Evolutionary conservation across 2,113 vertebrate species (phyloP).

Genomic region (Microtus pennsylvanicus): DNA sequence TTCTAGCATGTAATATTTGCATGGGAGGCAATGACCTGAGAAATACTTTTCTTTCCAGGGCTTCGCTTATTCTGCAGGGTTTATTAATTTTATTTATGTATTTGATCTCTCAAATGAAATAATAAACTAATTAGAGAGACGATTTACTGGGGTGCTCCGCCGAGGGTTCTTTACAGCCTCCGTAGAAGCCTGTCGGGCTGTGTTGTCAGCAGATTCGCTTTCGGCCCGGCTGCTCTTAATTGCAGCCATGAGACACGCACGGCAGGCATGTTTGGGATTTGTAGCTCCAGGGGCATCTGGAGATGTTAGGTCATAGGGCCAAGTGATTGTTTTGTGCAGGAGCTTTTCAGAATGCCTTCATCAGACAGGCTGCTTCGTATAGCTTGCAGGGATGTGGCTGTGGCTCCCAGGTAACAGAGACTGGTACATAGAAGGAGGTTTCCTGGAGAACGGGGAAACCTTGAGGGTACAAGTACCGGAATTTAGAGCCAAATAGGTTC

Average conservation of each 20-base stretch:
- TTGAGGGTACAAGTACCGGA: neutral
- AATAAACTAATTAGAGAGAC: conserved; percentile 85
- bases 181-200: conserved; percentile 67
- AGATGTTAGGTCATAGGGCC: conserved; percentile 79
- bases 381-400: neutral
- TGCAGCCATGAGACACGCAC: conserved; percentile 74
- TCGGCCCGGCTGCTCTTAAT: conserved; percentile 79
- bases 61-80: conserved; percentile 67
- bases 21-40: conserved; percentile 82
- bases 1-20: conserved; percentile 74
- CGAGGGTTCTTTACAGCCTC: conserved; percentile 64
- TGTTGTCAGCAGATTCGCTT: conserved; percentile 57
- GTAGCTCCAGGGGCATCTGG: conserved; percentile 41
- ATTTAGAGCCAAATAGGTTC: neutral
- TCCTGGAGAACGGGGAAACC: neutral
- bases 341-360: neutral
- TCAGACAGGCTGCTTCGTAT: neutral
- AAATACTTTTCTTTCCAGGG: conserved; percentile 81
- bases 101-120: conserved; percentile 80
- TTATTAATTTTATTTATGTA: conserved; percentile 83
- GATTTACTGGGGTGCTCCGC: conserved; percentile 78
- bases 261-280: conserved; percentile 51
- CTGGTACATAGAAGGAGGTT: neutral
- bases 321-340: conserved; percentile 63
- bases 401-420: neutral